Evolutionary conservation across 2,113 vertebrate species (phyloP), one percentile per base, ranked within the genome.

Genomic region (Callopanchax toddi): DNA sequence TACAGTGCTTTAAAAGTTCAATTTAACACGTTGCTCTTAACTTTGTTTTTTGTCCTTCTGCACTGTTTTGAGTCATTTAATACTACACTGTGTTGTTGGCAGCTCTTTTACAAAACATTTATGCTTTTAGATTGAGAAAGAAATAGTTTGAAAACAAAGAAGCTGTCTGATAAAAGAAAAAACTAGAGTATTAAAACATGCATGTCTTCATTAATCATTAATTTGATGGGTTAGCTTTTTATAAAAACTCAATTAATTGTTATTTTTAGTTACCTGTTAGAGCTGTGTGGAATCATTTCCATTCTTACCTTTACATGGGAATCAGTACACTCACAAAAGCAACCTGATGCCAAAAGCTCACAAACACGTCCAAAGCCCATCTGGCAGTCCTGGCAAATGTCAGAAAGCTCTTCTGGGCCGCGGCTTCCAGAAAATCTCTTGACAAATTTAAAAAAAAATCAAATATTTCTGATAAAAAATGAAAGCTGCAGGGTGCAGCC

Each of bases 331-430:
- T 17, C 23, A 55, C 44, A 50, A 20, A 60, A 45, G 55, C 36
- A 50, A 36, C 15, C 16, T 2, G 42, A 64, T 40, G 16, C 22
- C 36, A 29, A 49, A 34, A 25, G 26, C 18, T 32, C 48, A 44
- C 26, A 45, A n/a, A 57, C 42, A 66, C 54, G 68, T 48, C 42
- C 56, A 58, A 43, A 54, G n/a, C 36, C 80, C 80, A 81, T 85
- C 82, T 85, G 78, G 67, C 53, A 65, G 65, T 61, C 48, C 70
- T 73, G 72, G 69, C 66, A 74, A 58, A 76, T 64, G 60, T 71
- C 69, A 67, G 36, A 74, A 43, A 63, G 56, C 70, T 77, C 51
- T 32, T 76, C 29, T 21, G 61, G 52, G 65, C 44, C 48, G 6
- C 1, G 54, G 51, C 49, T 60, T 17, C 22, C 50, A 60, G 34